Base-by-base conservation (phyloP, 1,140 invertebrate genomes). In the Dermatophagoides farinae region DNA sequence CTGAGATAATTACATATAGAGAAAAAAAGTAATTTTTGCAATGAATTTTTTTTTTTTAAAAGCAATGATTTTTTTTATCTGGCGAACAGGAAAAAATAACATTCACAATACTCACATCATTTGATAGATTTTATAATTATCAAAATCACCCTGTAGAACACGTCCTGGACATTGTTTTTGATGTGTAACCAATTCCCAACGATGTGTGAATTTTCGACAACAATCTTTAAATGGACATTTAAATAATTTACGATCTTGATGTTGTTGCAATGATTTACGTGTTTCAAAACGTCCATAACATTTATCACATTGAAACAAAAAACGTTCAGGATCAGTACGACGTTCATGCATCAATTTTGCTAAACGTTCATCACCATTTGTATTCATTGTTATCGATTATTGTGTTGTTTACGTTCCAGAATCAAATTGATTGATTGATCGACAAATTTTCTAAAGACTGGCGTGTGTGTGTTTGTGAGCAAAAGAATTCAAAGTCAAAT, bases 71-170 rank as follows among this genome's bases (percentile, higher is more conserved):
- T 31, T n/a, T n/a, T n/a, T n/a, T n/a, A n/a, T n/a, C n/a, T n/a
- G n/a, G n/a, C n/a, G n/a, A n/a, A n/a, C 40, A 41, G 40, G 40
- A 10, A 41, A 14, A 41, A 10, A 41, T 8, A 41, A 41, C 40
- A 41, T 51, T 51, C n/a, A n/a, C n/a, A n/a, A n/a, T 31, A 58
- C 51, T 61, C 38, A 54, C 51, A 61, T 57, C 51, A 61, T 46
- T 39, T 57, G 37, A 31, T 57, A 54, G 60, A 54, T 61, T 20
- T 37, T 54, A 47, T 61, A 58, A 40, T 44, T 41, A 46, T 54
- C 60, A 57, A 61, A 61, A 18, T 43, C 20, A 31, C 60, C 31
- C 9, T 61, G 61, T 18, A 16, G 6, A 18, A 57, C 18, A n/a
- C 60, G 53, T 4, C 43, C 43, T 16, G 40, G 37, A 14, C 54